Base-by-base conservation (phyloP, 1,140 invertebrate genomes). In the Battus philenor region DNA sequence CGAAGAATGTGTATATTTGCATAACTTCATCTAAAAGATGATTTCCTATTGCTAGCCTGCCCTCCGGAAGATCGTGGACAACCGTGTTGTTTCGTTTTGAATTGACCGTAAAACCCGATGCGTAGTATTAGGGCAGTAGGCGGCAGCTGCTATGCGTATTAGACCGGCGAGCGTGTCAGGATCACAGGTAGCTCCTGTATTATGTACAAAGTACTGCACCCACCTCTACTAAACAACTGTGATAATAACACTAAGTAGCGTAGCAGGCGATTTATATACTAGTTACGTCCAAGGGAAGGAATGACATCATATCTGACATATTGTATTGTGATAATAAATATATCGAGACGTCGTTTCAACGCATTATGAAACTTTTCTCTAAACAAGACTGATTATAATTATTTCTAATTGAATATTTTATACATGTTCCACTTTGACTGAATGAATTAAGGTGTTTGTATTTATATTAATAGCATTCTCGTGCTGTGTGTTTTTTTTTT, bases 221-320 rank as follows among this genome's bases (percentile, higher is more conserved):
- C 84, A 86, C 86, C 84, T 86, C 82, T 81, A 81, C 78, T 85
- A 85, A 87, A 84, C 84, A 86, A 86, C 84, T 86, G 84, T 86
- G 84, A 86, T 87, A 85, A 86, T 87, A 86, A 86, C 81, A 86
- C 84, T 87, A 87, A 86, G 84, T 87, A 87, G 86, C 78, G 62
- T 87, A 87, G 82, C 83, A 86, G 82, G 83, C 83, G 79, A 85
- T 82, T 84, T 85, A 79, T 85, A 84, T 81, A 84, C 84, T 86
- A 86, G 79, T 86, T 78, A 79, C 77, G 86, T 87, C 84, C 86
- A 85, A 68, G 81, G 74, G 83, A 87, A 86, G 83, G 86, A 84
- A 86, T 86, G 86, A 82, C 86, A 87, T 77, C 86, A 87, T 87
- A 87, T 87, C 84, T 87, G 81, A 86, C 84, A 85, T 85, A 81